Evolutionary conservation across 2,113 vertebrate genomes (phyloP).

Genomic region (Psephotus haematonotus): DNA sequence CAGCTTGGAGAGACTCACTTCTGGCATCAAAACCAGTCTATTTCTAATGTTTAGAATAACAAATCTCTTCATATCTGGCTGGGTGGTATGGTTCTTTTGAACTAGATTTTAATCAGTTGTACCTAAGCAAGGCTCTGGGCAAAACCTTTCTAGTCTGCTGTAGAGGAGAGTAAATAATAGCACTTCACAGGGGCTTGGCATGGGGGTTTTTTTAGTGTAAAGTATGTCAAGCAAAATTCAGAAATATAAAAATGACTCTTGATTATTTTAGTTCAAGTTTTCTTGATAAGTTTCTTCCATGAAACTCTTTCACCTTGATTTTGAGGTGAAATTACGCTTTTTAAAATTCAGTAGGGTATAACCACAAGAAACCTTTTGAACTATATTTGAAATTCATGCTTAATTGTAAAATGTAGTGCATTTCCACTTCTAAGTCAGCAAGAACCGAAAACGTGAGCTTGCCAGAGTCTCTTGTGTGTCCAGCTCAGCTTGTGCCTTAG

Average conservation of each 20-base stretch:
- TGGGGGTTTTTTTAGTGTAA: not conserved
- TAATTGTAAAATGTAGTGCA: no score
- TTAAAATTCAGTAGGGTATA: no score
- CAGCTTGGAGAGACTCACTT: not conserved
- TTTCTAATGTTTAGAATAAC: slow-evolving; percentile 27
- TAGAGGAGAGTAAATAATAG: not conserved
- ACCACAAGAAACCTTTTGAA: no score
- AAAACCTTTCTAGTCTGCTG: slow-evolving; percentile 23
- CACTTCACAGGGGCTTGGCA: not conserved
- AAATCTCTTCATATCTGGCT: slow-evolving; percentile 41
- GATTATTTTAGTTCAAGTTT: not conserved
- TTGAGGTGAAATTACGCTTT: no score
- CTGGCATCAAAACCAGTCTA: not conserved
- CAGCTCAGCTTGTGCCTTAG: no score
- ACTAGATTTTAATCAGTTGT: slow-evolving; percentile 19
- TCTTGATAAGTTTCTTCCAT: not conserved
- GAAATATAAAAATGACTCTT: not conserved
- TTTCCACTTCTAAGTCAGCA: no score
- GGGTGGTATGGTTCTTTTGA: slow-evolving; percentile 52
- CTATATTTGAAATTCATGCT: no score
- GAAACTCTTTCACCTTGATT: not conserved
- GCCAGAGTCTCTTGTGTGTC: no score
- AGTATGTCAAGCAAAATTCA: not conserved
- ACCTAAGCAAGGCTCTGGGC: slow-evolving; percentile 14
- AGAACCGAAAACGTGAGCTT: no score